Base-by-base conservation (phyloP, 2,113 vertebrate genomes). In the Misgurnus mizolepis region DNA sequence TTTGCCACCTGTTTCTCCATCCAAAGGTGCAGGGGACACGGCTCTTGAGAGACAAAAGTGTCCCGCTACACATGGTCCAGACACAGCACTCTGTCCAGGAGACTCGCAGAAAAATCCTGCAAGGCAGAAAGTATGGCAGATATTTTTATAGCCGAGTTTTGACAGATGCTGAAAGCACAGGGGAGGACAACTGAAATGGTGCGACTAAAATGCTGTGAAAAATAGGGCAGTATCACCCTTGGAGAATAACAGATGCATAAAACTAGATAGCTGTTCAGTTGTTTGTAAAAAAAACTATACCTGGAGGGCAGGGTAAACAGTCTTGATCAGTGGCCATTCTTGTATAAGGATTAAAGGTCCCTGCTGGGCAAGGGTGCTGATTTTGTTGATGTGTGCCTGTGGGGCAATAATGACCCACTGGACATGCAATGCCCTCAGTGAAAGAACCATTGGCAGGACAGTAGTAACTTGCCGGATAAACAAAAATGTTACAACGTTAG, bases 361-460 rank as follows among this genome's bases (percentile, higher is more conserved):
- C 96, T 71, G 81, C 81, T 69, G 96, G 95, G 82, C 96, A 98
- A 0, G 95, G 95, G 81, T 95, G 93, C 87, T 96, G 95, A 76
- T 90, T 87, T 73, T 92, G 86, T 72, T 90, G 93, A 82, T 88
- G 82, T 0, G 94, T 96, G 60, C 95, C 88, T 0, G 70, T 0
- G 0, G 95, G 96, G 75, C 96, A 98, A 88, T 94, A 98, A 83
- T 96, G 92, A 12, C 96, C 96, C 27, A 84, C 4, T 18, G 92
- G 92, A 84, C 97, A 98, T 9, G 92, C 87, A 0, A 91, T 90
- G 67, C 84, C 90, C 60, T 67, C 65, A 43, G 90, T 85, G 0
- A 90, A 89, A 66, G 94, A 94, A 27, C 91, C 91, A 70, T 87
- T 93, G 22, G 80, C 67, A 6, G 91, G 93, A 86, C 96, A 98